Evolutionary conservation across 2,113 vertebrate genomes (phyloP).

Genomic region (Rhynchomys soricoides): DNA sequence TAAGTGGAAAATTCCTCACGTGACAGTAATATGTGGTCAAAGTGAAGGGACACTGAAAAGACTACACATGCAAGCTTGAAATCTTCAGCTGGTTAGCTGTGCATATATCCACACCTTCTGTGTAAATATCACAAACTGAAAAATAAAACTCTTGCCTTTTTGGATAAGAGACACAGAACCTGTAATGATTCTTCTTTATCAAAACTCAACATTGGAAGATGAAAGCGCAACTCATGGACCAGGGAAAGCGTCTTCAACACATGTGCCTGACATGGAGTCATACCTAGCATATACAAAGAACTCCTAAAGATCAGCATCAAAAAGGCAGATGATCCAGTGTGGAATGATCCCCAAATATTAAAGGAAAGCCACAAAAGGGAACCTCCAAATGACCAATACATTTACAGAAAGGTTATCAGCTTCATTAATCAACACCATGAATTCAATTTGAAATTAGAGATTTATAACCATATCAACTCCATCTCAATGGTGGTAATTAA

Average conservation of each 20-base stretch:
- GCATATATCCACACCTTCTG: not conserved
- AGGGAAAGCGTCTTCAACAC: not conserved
- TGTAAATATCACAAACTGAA: not conserved
- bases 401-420: not conserved
- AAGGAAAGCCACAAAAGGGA: not conserved
- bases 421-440: not conserved
- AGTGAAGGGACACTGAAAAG: not conserved
- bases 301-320: not conserved
- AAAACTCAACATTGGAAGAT: conserved; percentile 1
- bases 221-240: not conserved
- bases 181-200: not conserved
- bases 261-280: not conserved
- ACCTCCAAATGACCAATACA: not conserved
- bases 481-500: not conserved
- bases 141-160: not conserved
- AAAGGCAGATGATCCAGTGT: not conserved
- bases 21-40: not conserved
- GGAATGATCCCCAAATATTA: not conserved
- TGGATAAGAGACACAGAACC: not conserved
- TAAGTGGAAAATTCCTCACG: not conserved
- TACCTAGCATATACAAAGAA: not conserved
- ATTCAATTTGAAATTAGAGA: not conserved
- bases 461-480: not conserved
- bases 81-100: not conserved
- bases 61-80: not conserved